phyloP scores from a whole-genome alignment of 2,113 vertebrate species.

The Origma solitaria region DNA sequence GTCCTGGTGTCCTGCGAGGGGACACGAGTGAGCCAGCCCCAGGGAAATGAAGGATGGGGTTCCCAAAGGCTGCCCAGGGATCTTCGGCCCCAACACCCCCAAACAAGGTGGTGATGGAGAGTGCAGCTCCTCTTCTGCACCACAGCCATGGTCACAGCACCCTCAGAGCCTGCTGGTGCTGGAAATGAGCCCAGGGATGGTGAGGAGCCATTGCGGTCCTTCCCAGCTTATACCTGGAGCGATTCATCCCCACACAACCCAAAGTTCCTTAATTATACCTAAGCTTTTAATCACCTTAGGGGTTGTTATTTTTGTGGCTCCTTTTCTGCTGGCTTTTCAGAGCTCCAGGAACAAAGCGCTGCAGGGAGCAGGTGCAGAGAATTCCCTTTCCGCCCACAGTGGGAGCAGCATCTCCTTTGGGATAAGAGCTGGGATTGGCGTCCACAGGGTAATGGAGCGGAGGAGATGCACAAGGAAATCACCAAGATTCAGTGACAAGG shows the following conservation, averaged over 20 bases:
- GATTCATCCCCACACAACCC: not conserved
- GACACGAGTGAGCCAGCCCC: not conserved
- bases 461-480: not conserved
- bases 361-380: not conserved
- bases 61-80: not conserved
- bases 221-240: fast-evolving
- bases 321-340: not conserved
- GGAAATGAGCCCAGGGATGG: not conserved
- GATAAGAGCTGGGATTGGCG: not conserved
- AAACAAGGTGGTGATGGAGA: not conserved
- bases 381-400: not conserved
- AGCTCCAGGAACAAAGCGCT: not conserved
- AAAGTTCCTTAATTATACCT: not conserved
- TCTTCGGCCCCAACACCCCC: not conserved
- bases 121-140: not conserved
- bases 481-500: not conserved
- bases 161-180: not conserved
- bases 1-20: not conserved
- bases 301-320: not conserved
- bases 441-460: fast-evolving
- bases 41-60: not conserved
- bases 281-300: not conserved
- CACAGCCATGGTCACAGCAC: not conserved
- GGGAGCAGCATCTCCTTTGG: not conserved
- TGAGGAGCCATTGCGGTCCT: not conserved